Evolutionary conservation across 2,113 vertebrate species (phyloP).

Genomic region (Parotia lawesii): DNA sequence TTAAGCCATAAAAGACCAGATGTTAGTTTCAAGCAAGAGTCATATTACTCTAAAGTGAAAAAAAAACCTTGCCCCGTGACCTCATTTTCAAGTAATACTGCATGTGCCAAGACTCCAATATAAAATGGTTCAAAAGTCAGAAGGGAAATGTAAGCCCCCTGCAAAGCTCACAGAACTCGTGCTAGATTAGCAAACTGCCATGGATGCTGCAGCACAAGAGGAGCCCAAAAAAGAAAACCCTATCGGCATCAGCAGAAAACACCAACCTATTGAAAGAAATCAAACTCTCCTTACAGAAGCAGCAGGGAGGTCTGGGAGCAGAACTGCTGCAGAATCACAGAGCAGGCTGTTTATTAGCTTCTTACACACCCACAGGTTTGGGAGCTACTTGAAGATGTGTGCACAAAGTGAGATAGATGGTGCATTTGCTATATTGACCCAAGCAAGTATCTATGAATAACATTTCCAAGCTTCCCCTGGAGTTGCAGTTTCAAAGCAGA

Average conservation of each 20-base stretch:
- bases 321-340: neutral
- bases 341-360: neutral
- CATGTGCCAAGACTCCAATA: neutral
- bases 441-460: conserved; percentile 35
- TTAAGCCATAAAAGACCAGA: neutral
- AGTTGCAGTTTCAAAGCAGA: neutral
- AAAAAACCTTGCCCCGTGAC: neutral
- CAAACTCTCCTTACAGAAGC: neutral
- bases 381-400: neutral
- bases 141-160: neutral
- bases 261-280: neutral
- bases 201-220: neutral
- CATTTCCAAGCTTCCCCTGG: neutral
- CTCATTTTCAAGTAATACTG: neutral
- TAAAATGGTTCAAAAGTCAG: neutral
- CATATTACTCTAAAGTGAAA: neutral
- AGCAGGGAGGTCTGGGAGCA: neutral
- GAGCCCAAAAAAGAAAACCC: neutral
- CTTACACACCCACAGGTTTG: neutral
- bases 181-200: fast-evolving
- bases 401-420: neutral
- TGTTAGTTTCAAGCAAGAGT: neutral
- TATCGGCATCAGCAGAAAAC: neutral
- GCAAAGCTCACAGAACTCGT: neutral
- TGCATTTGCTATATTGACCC: conserved; percentile 7